Evolutionary conservation across 2,888 invertebrate genomes (phyloP).

Genomic region (Apodemia duryi): DNA sequence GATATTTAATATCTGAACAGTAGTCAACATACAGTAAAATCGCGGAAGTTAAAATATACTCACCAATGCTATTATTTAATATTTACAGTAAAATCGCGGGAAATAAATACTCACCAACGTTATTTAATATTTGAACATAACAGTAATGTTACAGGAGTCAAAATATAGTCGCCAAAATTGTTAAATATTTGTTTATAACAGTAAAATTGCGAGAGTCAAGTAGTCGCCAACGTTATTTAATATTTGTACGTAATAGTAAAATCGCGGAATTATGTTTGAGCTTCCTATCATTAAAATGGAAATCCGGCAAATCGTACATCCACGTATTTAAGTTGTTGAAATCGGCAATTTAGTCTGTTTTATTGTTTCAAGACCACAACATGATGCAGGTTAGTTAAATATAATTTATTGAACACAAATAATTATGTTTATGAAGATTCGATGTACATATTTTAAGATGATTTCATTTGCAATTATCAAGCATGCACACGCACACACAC

Average conservation of each 20-base stretch:
- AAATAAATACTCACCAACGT: too few relatives aligned
- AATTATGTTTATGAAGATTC: background rate
- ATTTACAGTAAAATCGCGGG: background rate
- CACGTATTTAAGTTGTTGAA: slow-evolving; percentile 12
- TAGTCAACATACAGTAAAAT: background rate
- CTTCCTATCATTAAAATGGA: slow-evolving; percentile 5
- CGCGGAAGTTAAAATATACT: too few relatives aligned
- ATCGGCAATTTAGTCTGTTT: slow-evolving; percentile 8
- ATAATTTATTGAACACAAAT: background rate
- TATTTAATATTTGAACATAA: background rate
- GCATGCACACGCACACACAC: too few relatives aligned
- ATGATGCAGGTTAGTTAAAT: slow-evolving; percentile 5
- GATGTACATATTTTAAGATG: background rate
- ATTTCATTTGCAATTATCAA: background rate
- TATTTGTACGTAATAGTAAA: background rate
- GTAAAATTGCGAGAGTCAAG: background rate
- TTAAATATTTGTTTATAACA: too few relatives aligned
- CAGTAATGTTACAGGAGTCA: too few relatives aligned
- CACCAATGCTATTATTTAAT: too few relatives aligned
- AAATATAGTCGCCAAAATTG: too few relatives aligned
- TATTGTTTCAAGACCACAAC: slow-evolving; percentile 1
- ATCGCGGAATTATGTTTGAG: background rate
- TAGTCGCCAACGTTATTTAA: too few relatives aligned
- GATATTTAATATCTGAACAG: too few relatives aligned
- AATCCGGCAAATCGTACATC: slow-evolving; percentile 16